Conservation (phyloP, 2,797 vertebrate species). For the Falco columbarius region DNA sequence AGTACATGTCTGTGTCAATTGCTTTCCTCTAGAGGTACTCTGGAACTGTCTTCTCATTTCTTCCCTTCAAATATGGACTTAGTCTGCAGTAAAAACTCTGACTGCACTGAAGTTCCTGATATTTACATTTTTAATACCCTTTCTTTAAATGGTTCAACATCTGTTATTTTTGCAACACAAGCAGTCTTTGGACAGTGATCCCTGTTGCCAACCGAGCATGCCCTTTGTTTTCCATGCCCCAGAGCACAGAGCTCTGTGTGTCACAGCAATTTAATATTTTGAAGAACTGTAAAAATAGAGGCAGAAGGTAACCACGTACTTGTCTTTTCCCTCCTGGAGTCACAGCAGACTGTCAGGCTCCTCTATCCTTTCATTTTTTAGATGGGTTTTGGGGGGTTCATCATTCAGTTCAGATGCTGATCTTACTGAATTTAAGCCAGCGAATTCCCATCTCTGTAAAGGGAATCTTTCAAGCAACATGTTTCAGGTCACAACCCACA, state of each 20-base stretch:
- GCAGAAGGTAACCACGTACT: neutral
- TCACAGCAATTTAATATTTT: neutral
- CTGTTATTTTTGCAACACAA: neutral
- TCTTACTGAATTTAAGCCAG: neutral
- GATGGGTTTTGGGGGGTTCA: neutral
- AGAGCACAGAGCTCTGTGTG: neutral
- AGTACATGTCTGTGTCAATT: accelerated
- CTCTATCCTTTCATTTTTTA: neutral
- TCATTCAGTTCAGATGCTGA: neutral
- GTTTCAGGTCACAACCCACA: neutral
- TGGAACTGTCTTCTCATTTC: neutral
- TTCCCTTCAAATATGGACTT: neutral
- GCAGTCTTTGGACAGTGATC: neutral
- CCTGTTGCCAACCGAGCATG: neutral
- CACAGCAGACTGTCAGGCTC: neutral
- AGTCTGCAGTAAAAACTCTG: neutral
- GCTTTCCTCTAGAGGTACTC: neutral
- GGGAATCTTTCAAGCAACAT: neutral
- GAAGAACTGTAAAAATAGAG: neutral
- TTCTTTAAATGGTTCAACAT: neutral
- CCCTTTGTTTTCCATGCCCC: neutral
- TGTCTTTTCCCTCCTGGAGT: conserved; percentile 2
- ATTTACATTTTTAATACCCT: neutral
- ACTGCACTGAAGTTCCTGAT: neutral
- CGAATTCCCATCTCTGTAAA: neutral